Conservation (phyloP, 2,797 vertebrate genomes). For the Manis javanica region DNA sequence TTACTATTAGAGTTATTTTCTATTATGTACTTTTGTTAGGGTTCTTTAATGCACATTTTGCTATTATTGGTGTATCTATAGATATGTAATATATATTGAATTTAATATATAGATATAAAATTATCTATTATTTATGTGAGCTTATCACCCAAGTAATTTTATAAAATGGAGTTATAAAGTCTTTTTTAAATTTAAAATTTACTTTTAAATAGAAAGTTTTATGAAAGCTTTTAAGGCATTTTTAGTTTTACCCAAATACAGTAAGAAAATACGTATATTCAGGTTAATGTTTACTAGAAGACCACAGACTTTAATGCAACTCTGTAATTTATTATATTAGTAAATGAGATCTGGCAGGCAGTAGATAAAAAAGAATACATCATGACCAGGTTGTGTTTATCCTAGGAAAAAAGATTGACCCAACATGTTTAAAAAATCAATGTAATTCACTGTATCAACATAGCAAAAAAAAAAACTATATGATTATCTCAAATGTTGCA, state of each 20-base stretch:
- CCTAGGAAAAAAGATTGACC: not conserved
- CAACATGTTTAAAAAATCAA: not conserved
- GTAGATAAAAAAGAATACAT: not conserved
- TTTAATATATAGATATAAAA: no score
- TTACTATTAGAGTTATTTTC: not conserved
- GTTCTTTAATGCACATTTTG: not conserved
- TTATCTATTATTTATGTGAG: not conserved
- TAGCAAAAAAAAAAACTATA: not conserved
- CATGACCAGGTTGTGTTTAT: not conserved
- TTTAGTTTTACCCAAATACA: slow-evolving; percentile 33
- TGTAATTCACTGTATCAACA: not conserved
- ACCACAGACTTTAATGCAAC: not conserved
- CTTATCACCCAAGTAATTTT: not conserved
- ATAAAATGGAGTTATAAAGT: not conserved
- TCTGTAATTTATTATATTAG: not conserved
- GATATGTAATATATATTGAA: not conserved
- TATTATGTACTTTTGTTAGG: not conserved
- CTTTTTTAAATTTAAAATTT: not conserved
- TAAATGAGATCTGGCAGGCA: slow-evolving; percentile 5
- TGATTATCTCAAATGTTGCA: slow-evolving; percentile 19
- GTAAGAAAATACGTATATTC: slow-evolving; percentile 3
- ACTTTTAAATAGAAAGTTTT: not conserved
- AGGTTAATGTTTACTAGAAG: slow-evolving; percentile 13
- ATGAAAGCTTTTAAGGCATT: slow-evolving; percentile 25
- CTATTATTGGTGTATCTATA: not conserved